phyloP scores from a whole-genome alignment of 1,140 invertebrate species.

The Scaptomyza montana region DNA sequence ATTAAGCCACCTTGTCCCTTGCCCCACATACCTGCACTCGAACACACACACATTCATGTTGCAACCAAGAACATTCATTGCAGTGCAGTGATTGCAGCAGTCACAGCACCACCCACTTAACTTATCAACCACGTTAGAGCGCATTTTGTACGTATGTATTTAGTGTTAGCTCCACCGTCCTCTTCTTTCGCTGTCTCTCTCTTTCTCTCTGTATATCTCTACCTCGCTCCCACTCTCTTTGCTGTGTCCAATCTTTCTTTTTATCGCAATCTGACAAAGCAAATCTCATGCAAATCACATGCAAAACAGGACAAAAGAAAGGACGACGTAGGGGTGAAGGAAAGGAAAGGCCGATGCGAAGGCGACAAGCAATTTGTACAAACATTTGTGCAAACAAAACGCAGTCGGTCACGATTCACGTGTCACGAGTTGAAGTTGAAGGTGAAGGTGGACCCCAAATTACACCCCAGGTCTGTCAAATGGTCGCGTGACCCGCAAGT shows the following conservation, averaged over 20 bases:
- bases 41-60: conserved; percentile 19
- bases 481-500: conserved; percentile 65
- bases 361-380: conserved; percentile 74
- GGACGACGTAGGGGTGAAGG: conserved; percentile 7
- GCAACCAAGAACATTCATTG: conserved; percentile 26
- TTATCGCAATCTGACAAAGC: conserved; percentile 64
- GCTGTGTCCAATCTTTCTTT: conserved; percentile 26
- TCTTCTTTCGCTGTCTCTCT: background rate
- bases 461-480: background rate
- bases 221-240: background rate
- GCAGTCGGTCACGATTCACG: conserved; percentile 27
- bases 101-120: background rate
- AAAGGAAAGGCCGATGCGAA: conserved; percentile 19
- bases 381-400: conserved; percentile 69
- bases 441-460: background rate
- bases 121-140: conserved; percentile 2
- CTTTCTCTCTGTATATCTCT: too few species aligned
- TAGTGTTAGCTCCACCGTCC: conserved; percentile 15
- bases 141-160: conserved; percentile 25
- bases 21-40: conserved; percentile 17
- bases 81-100: conserved; percentile 28
- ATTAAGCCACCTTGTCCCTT: background rate
- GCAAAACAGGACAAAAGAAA: conserved; percentile 55
- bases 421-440: conserved; percentile 3
- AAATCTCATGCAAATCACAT: conserved; percentile 67